Evolutionary conservation across 30 jellyfish, hydroid and myxozoan species (phyloP), one percentile per base, ranked within the genome.

Genomic region (Hydractinia symbiolongicarpus): DNA sequence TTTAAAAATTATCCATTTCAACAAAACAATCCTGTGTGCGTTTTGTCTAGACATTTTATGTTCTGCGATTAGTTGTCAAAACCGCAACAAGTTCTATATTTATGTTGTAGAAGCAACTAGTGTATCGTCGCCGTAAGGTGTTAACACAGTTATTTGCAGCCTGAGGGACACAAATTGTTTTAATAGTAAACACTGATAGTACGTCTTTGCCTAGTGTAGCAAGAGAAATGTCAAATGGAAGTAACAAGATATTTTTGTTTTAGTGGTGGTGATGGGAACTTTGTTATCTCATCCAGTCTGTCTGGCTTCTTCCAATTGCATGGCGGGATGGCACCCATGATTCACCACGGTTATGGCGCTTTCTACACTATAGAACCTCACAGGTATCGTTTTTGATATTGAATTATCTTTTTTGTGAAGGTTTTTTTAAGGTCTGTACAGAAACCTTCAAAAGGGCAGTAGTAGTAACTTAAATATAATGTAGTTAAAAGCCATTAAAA

Each of bases 191-290:
- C 44, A 30, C 44, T 30, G 44, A 30, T 30, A 30, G 44, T 30
- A 30, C 44, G 44, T 30, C 44, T 30, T 30, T 30, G 44, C 44
- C 44, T 30, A 30, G 44, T 30, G 44, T 1, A 30, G 44, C 44
- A 30, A 30, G 44, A 30, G 44, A 30, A 30, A 16, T 10, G n/a
- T 67, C 51, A 13, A 67, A 67, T 67, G 78, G 78, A 49, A 19
- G 15, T 30, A 71, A 19, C 80, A 11, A 71, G 9, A n/a, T 9
- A 19, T 68, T 85, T 52, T 53, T 58, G 14, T 70, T 53, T 5
- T 72, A 90, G 97, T 69, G 97, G 97, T 16, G 95, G 97, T 53
- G 97, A 90, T 85, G 95, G 91, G 0, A 86, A 79, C 86, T 90
- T 79, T 82, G 86, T 76, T 15, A 50, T 90, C 62, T 90, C 97